Conservation (phyloP, 2,113 vertebrate species). For the Sceloporus tristichus region DNA sequence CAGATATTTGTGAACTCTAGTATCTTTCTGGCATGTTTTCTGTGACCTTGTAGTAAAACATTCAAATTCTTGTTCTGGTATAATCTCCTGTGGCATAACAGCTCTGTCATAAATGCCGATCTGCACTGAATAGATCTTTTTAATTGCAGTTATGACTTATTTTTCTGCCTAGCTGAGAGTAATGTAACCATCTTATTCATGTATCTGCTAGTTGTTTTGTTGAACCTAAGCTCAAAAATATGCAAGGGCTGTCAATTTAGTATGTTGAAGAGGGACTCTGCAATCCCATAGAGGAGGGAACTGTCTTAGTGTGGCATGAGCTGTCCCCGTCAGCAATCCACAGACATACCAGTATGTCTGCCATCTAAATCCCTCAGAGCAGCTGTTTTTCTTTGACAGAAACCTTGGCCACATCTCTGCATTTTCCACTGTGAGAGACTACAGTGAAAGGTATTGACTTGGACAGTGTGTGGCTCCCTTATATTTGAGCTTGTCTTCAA, state of each 20-base stretch:
- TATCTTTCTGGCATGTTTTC: not conserved
- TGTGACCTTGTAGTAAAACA: not conserved
- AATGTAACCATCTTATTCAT: not conserved
- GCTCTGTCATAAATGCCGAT: too few species aligned
- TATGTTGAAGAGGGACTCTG: not conserved
- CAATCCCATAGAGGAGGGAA: not conserved
- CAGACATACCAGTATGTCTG: constrained; percentile 2
- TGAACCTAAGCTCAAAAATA: not conserved
- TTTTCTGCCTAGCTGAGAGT: not conserved
- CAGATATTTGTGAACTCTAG: not conserved
- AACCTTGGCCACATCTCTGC: not conserved
- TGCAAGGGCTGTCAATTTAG: not conserved
- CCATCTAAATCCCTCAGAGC: constrained; percentile 8
- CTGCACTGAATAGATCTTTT: too few species aligned
- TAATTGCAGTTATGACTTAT: not conserved
- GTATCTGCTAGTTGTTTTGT: not conserved
- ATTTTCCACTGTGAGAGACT: not conserved
- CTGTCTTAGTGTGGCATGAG: not conserved
- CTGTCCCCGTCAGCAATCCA: not conserved
- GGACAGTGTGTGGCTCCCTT: not conserved
- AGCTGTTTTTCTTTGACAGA: constrained; percentile 29
- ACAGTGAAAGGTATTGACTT: not conserved
- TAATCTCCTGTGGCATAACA: too few species aligned
- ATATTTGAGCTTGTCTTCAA: not conserved
- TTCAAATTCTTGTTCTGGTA: not conserved